These are phyloP conservation scores for Antennarius maculatus DNA, from an alignment of 2,797 vertebrate genomes.

Conservation along the genomic window DNA sequence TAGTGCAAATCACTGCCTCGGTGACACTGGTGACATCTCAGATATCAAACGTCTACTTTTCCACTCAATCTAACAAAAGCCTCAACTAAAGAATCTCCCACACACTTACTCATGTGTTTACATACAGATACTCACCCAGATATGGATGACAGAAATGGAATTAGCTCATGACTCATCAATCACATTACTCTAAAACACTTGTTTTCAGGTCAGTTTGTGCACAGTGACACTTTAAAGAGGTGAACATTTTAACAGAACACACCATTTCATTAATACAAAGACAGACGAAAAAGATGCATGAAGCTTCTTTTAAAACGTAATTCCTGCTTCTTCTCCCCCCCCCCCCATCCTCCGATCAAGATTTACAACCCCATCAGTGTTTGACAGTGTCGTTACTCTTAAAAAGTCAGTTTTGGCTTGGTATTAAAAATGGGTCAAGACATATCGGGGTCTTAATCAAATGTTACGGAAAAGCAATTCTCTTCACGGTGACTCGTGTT, in stretches of 20 bases:
- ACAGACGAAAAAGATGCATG: slow-evolving; percentile 25
- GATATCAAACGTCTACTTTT: too few species aligned
- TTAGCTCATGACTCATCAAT: slow-evolving; percentile 44
- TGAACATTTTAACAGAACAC: slow-evolving; percentile 27
- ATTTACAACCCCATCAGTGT: slow-evolving; percentile 66
- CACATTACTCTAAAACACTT: slow-evolving; percentile 31
- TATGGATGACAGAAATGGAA: slow-evolving; percentile 24
- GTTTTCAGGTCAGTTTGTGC: slow-evolving; percentile 19
- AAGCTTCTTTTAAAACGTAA: slow-evolving; percentile 46
- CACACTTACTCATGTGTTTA: neutral
- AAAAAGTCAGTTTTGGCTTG: slow-evolving; percentile 61
- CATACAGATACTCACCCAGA: neutral
- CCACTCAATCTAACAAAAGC: slow-evolving; percentile 7
- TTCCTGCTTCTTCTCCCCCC: too few species aligned
- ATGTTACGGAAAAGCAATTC: slow-evolving; percentile 82
- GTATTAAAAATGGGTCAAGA: slow-evolving; percentile 79
- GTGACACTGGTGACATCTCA: too few species aligned
- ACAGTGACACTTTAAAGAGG: slow-evolving; percentile 32
- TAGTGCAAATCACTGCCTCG: too few species aligned
- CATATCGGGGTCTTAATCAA: slow-evolving; percentile 80
- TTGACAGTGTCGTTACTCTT: slow-evolving; percentile 56
- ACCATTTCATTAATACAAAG: slow-evolving; percentile 18
- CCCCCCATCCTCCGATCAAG: slow-evolving; percentile 8
- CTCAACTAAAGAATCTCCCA: slow-evolving; percentile 44
- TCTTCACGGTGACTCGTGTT: slow-evolving; percentile 79